Evolutionary conservation across 2,888 invertebrate genomes (phyloP), one percentile per base, ranked within the genome.

Genomic region (Sisyra nigra): DNA sequence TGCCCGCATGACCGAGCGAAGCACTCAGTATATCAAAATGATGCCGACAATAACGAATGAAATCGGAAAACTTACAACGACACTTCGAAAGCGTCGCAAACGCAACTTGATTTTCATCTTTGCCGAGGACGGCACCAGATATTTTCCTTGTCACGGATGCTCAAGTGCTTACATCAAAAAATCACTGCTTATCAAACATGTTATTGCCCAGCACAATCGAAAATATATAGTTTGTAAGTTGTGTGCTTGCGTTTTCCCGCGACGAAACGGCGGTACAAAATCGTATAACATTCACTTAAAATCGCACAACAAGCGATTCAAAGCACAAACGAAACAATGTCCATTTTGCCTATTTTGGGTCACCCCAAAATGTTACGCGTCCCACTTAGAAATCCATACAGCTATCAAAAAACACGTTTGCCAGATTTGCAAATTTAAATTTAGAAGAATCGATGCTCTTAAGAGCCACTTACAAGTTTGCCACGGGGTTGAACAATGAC

Each of bases 351-450:
- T 41, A 24, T 41, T 41, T 18, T 41, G 41, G 41, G 7, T 33
- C 9, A 34, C 33, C 11, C 33, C 33, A 7, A 33, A 34, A 13
- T 18, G 35, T 14, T 34, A 31, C 34, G 14, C 29, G n/a, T 17
- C 69, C 39, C 69, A 70, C 50, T 62, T 61, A 44, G 62, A 66
- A 3, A 68, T 67, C 44, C 69, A 70, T 48, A 66, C 67, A 0
- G 68, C 68, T 2, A 64, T 65, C 48, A 69, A 68, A 48, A 66
- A 65, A 40, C 66, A 65, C 48, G 54, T 55, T 2, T 68, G 69
- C 47, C 53, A 54, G 6, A 61, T 64, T 19, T 70, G 69, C 49
- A 24, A 24, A 24, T 24, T 24, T 24, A 24, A 24, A 24, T 24
- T 24, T 24, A 24, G 24, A 24, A 3, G 24, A 24, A 24, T 24